phyloP scores from a whole-genome alignment of 2,113 vertebrate species.

The Paracyprichromis sp. region DNA sequence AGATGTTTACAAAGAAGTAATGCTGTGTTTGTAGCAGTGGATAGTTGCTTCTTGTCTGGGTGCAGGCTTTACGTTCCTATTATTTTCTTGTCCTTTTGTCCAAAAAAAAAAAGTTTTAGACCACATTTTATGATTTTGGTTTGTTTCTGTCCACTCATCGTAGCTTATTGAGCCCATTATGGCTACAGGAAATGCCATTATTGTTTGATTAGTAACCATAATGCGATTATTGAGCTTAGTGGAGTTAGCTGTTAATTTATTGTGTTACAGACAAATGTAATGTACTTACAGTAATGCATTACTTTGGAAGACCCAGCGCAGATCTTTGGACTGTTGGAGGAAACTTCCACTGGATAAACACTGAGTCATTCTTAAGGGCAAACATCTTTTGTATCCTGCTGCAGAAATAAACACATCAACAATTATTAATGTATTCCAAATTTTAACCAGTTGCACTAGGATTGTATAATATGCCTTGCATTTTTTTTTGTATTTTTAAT shows the following conservation, averaged over 20 bases:
- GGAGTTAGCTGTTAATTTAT: background rate
- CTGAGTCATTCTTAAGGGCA: background rate
- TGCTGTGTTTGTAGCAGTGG: background rate
- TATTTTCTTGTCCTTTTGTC: background rate
- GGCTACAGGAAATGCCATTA: background rate
- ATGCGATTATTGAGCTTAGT: background rate
- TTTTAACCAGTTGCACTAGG: background rate
- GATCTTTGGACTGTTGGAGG: background rate
- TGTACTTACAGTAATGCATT: background rate
- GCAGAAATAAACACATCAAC: background rate
- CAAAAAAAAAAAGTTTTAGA: background rate
- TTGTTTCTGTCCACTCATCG: background rate
- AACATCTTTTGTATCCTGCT: background rate
- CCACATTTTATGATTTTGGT: background rate
- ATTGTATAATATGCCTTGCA: background rate
- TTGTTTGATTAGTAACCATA: background rate
- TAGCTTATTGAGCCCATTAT: background rate
- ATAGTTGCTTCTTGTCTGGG: background rate
- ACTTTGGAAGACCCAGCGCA: background rate
- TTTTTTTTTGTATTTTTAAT: conserved; percentile 7
- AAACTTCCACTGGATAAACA: background rate
- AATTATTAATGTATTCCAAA: background rate
- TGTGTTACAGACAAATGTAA: background rate
- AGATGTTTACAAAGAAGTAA: background rate
- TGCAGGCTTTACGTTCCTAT: background rate